A percentile compares a stretch with the other conserved stretches of the same genome.
Evolutionary conservation across 2,113 vertebrate genomes (phyloP).

Genomic region (Tenebrosternarchus preto): DNA sequence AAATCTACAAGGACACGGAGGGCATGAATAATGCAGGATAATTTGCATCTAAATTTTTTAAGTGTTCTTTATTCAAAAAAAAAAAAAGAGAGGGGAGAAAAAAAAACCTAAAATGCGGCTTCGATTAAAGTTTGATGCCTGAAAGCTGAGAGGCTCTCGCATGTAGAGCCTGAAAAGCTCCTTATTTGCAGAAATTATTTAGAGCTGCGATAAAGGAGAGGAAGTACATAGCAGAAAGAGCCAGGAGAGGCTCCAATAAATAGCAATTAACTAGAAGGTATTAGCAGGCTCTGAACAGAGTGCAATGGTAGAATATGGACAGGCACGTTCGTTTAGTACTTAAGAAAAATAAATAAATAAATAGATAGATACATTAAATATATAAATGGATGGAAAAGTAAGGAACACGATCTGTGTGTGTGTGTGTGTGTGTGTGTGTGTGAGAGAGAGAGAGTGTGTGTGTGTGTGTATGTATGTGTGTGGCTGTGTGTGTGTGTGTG

Average conservation of each 20-base stretch:
- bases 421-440: conserved; percentile 48
- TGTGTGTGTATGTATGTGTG: conserved; percentile 21
- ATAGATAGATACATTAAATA: too few species aligned
- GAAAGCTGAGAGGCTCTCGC: conserved; percentile 85
- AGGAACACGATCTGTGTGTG: conserved; percentile 31
- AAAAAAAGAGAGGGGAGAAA: conserved; percentile 83
- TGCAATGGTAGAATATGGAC: neutral
- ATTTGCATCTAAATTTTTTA: conserved; percentile 99
- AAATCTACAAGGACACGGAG: conserved; percentile 98
- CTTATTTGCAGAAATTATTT: conserved; percentile 94
- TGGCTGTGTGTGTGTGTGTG: conserved; percentile 26
- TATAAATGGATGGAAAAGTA: neutral
- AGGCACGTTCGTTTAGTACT: neutral
- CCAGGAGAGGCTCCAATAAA: conserved; percentile 69
- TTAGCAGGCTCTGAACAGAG: conserved; percentile 18
- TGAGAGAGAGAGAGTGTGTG: too few species aligned
- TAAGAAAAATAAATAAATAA: neutral
- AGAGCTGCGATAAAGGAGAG: conserved; percentile 84
- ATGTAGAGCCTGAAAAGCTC: conserved; percentile 77
- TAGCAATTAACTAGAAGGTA: conserved; percentile 66
- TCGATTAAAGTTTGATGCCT: conserved; percentile 99
- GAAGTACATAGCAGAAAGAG: conserved; percentile 48
- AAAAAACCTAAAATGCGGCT: conserved; percentile 77
- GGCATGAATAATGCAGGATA: conserved; percentile 99
- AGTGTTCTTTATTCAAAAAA: conserved; percentile 98